Evolutionary conservation across 2,797 vertebrate genomes (phyloP).

Genomic region (Potorous gilbertii): DNA sequence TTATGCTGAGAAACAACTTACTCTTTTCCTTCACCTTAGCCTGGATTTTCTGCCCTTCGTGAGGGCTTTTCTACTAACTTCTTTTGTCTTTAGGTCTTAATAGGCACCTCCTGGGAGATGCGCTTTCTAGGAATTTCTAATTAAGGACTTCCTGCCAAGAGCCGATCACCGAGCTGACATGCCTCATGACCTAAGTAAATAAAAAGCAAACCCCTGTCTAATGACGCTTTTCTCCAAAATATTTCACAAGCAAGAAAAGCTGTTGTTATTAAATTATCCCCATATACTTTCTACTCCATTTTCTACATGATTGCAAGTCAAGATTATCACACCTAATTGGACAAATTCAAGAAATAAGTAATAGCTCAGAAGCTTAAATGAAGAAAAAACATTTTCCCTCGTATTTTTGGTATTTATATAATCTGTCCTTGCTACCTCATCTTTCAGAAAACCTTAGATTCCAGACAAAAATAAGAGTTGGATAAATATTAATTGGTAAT

Average conservation of each 20-base stretch:
- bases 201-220: slow-evolving; percentile 80
- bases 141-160: slow-evolving; percentile 84
- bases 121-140: slow-evolving; percentile 85
- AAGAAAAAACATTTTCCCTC: not conserved
- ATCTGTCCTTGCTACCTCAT: not conserved
- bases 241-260: slow-evolving; percentile 77
- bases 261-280: slow-evolving; percentile 76
- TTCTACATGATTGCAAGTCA: slow-evolving; percentile 69
- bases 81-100: slow-evolving; percentile 77
- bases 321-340: slow-evolving; percentile 52
- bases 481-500: not conserved
- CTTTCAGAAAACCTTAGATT: not conserved
- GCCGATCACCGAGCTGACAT: slow-evolving; percentile 75
- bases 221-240: slow-evolving; percentile 70
- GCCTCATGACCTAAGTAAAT: slow-evolving; percentile 80
- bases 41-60: slow-evolving; percentile 61
- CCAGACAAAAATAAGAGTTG: not conserved
- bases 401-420: not conserved
- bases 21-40: slow-evolving; percentile 70
- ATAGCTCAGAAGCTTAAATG: not conserved
- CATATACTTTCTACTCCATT: slow-evolving; percentile 7
- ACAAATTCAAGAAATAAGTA: slow-evolving; percentile 59
- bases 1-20: slow-evolving; percentile 54
- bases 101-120: slow-evolving; percentile 78
- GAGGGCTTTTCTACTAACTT: slow-evolving; percentile 71